phyloP scores from a whole-genome alignment of 2,888 invertebrate genomes.

The Coenonympha arcania region DNA sequence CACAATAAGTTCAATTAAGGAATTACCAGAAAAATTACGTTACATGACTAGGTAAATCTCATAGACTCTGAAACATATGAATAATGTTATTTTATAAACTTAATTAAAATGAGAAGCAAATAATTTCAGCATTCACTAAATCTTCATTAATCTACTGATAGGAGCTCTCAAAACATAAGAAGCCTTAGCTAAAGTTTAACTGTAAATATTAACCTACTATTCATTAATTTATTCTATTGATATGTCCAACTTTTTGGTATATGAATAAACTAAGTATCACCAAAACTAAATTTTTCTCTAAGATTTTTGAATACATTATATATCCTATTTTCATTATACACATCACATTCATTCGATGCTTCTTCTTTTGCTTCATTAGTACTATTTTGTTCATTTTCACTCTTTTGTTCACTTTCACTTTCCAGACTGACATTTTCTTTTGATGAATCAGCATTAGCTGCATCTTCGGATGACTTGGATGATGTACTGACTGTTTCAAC shows the following conservation, averaged over 20 bases:
- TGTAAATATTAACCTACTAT: too few relatives aligned
- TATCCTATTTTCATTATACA: slow-evolving; percentile 55
- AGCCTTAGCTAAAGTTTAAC: too few relatives aligned
- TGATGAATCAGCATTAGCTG: slow-evolving; percentile 9
- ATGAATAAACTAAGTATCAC: slow-evolving; percentile 34
- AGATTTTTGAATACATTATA: slow-evolving; percentile 51
- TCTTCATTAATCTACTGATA: too few relatives aligned
- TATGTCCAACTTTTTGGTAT: not conserved
- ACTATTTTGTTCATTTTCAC: slow-evolving; percentile 7
- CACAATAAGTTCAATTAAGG: too few relatives aligned
- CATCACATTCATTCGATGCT: slow-evolving; percentile 40
- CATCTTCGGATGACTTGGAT: slow-evolving; percentile 5
- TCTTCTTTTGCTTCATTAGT: slow-evolving; percentile 20
- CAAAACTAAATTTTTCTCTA: slow-evolving; percentile 53
- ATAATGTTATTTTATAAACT: too few relatives aligned
- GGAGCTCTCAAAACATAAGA: too few relatives aligned
- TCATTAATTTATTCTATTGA: not conserved
- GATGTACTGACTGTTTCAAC: slow-evolving; percentile 2
- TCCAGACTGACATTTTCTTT: slow-evolving; percentile 19
- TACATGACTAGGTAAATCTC: too few relatives aligned
- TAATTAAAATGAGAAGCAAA: too few relatives aligned
- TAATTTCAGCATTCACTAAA: too few relatives aligned
- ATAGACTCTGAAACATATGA: too few relatives aligned
- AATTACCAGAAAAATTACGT: too few relatives aligned
- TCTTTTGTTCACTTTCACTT: slow-evolving; percentile 13